phyloP scores from a whole-genome alignment of 2,113 vertebrate genomes.

The Chamaea fasciata region DNA sequence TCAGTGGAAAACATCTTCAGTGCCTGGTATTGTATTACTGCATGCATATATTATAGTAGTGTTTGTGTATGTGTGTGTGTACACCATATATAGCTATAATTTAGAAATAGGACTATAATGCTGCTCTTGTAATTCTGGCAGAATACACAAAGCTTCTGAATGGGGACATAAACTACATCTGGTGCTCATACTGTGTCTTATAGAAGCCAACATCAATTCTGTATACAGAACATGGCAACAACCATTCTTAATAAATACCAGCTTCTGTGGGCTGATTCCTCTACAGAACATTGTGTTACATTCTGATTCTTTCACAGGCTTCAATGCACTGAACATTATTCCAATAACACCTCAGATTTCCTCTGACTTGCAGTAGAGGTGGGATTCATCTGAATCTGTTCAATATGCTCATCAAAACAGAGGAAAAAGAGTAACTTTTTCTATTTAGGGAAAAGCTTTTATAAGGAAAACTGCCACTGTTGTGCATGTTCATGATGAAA shows the following conservation, averaged over 20 bases:
- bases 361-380: background rate
- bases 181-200: conserved; percentile 3
- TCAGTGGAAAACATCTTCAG: background rate
- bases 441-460: background rate
- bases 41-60: background rate
- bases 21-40: background rate
- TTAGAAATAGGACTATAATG: conserved; percentile 14
- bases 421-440: background rate
- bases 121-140: conserved; percentile 23
- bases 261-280: background rate
- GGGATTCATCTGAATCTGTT: background rate
- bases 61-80: background rate
- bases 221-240: conserved; percentile 1
- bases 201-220: conserved; percentile 55
- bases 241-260: background rate
- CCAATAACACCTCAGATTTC: background rate
- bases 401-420: background rate
- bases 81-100: background rate
- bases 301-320: background rate
- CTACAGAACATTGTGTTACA: background rate
- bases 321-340: background rate
- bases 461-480: background rate
- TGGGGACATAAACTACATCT: conserved; percentile 38
- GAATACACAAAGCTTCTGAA: conserved; percentile 42
- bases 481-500: background rate